Conservation (phyloP, 2,113 vertebrate genomes). For the Greenwoodochromis staneri region DNA sequence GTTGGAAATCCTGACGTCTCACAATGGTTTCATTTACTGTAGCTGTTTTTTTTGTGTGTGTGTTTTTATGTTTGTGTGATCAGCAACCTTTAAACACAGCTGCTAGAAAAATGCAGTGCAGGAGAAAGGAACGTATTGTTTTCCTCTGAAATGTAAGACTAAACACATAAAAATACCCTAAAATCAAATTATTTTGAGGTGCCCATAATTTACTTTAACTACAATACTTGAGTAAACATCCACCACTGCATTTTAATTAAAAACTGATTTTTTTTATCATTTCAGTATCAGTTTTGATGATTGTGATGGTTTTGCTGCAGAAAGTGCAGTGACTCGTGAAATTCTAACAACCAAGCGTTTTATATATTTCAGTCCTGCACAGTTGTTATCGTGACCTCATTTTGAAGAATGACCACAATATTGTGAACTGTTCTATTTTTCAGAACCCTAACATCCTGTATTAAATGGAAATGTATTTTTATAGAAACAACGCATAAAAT, state of each 20-base stretch:
- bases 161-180: fast-evolving
- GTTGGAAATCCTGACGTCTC: background rate
- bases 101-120: background rate
- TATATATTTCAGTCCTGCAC: background rate
- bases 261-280: fast-evolving
- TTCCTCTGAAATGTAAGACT: background rate
- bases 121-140: background rate
- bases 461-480: background rate
- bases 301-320: background rate
- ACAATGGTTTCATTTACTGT: background rate
- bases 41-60: background rate
- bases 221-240: background rate
- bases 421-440: background rate
- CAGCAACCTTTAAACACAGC: background rate
- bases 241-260: background rate
- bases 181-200: background rate
- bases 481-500: background rate
- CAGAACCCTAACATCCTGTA: fast-evolving
- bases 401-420: background rate
- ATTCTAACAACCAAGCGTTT: background rate
- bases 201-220: background rate
- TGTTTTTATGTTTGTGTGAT: background rate
- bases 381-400: background rate
- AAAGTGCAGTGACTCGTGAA: fast-evolving
- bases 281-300: background rate